These are phyloP conservation scores for Lepidocolaptes lacrymiger DNA, from an alignment of 2,797 vertebrate species.

Conservation along the genomic window DNA sequence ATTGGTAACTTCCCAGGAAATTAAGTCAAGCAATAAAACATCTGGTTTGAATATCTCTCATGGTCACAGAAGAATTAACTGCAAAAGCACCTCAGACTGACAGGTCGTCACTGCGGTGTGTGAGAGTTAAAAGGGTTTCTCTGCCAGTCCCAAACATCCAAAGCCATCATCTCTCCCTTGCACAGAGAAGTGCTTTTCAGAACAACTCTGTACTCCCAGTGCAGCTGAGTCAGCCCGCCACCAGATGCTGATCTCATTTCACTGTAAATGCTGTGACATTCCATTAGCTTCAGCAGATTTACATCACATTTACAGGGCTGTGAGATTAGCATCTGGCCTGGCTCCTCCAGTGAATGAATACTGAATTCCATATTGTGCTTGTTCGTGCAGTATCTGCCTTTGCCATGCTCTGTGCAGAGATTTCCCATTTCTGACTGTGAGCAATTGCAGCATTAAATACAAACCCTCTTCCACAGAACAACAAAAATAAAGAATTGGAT, in stretches of 20 bases:
- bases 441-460: not conserved
- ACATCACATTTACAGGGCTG: conserved; percentile 40
- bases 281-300: conserved; percentile 58
- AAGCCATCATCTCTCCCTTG: not conserved
- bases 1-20: conserved; percentile 18
- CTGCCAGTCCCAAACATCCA: not conserved
- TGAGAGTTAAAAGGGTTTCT: not conserved
- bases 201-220: not conserved
- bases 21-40: not conserved
- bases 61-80: not conserved
- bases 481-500: not conserved
- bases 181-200: conserved; percentile 20
- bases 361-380: not conserved
- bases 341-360: conserved; percentile 7
- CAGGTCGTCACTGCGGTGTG: not conserved
- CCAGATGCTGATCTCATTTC: conserved; percentile 60
- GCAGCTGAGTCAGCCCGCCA: conserved; percentile 46
- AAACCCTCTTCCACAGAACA: not conserved
- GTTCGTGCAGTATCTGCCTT: not conserved
- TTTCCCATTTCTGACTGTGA: not conserved
- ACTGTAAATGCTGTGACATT: conserved; percentile 14
- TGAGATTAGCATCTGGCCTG: conserved; percentile 44
- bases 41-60: not conserved
- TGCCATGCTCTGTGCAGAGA: not conserved
- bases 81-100: not conserved